These are phyloP conservation scores for Isaurus tuberculatus DNA, from an alignment of 92 coral and sea anemone genomes.

Conservation along the genomic window DNA sequence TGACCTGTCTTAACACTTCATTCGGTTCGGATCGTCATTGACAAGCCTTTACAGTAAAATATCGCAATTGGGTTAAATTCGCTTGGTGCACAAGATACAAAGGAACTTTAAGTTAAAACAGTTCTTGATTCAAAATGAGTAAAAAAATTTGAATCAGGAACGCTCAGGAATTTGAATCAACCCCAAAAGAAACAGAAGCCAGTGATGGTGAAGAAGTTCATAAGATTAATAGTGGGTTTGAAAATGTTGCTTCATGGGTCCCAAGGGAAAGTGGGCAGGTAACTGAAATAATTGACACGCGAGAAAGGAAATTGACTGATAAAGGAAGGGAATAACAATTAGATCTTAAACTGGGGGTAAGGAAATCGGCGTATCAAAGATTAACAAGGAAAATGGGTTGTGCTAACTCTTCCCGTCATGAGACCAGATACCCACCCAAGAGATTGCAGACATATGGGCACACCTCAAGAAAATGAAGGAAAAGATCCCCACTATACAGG, in stretches of 20 bases:
- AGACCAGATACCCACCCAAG: slow-evolving; percentile 53
- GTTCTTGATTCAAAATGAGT: slow-evolving; percentile 24
- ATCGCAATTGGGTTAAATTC: slow-evolving; percentile 22
- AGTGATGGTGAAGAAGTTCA: background rate
- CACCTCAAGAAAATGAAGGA: slow-evolving; percentile 42
- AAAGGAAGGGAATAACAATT: slow-evolving; percentile 26
- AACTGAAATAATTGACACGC: slow-evolving; percentile 26
- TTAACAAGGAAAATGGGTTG: slow-evolving; percentile 25
- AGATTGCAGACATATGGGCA: slow-evolving; percentile 46
- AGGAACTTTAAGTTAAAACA: slow-evolving; percentile 28
- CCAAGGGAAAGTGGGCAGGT: slow-evolving; percentile 34
- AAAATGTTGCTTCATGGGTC: slow-evolving; percentile 27
- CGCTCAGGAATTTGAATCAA: slow-evolving; percentile 18
- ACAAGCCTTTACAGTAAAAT: slow-evolving; percentile 20
- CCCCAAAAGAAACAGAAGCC: slow-evolving; percentile 8
- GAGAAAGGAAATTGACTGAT: slow-evolving; percentile 21
- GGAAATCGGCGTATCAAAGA: slow-evolving; percentile 32
- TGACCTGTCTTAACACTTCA: slow-evolving; percentile 26
- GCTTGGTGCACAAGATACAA: slow-evolving; percentile 21
- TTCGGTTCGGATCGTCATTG: slow-evolving; percentile 21
- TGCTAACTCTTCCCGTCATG: slow-evolving; percentile 46
- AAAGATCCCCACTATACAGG: slow-evolving; percentile 36
- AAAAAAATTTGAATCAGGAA: no score
- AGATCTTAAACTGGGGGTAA: slow-evolving; percentile 20
- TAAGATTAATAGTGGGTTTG: slow-evolving; percentile 22